Percentiles rank a stretch among this genome's conserved stretches.
These are phyloP conservation scores for Anthopleura xanthogrammica DNA, from an alignment of 92 coral and sea anemone species.

Conservation along the genomic window DNA sequence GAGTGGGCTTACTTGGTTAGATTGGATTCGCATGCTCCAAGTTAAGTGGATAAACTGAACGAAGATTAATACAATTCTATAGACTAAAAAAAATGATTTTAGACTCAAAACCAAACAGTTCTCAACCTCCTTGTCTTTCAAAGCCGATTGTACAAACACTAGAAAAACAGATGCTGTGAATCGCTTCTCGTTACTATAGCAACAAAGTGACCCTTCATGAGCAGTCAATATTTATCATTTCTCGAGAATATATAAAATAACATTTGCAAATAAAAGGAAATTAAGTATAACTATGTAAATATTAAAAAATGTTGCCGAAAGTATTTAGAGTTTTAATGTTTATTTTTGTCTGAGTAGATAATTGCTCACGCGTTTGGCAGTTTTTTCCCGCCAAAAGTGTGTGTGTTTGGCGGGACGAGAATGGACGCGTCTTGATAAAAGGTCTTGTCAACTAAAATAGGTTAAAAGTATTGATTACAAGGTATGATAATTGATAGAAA, in stretches of 20 bases:
- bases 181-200: not conserved
- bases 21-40: not conserved
- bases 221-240: not conserved
- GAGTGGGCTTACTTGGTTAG: not conserved
- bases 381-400: constrained; percentile 2
- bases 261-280: not conserved
- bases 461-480: constrained; percentile 1
- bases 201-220: not conserved
- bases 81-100: not conserved
- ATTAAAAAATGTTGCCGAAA: not conserved
- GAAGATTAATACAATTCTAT: not conserved
- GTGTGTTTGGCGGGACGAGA: constrained; percentile 24
- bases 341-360: not conserved
- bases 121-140: not conserved
- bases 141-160: not conserved
- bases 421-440: not conserved
- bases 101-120: not conserved
- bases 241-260: not conserved
- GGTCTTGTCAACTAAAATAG: not conserved
- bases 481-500: not conserved
- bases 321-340: not conserved
- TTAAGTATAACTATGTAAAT: not conserved
- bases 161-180: not conserved
- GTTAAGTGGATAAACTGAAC: not conserved
- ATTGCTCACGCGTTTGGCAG: not conserved